A percentile compares a stretch with the other conserved stretches of the same genome.
phyloP scores from a whole-genome alignment of 2,797 vertebrate genomes.

The Forpus xanthops region DNA sequence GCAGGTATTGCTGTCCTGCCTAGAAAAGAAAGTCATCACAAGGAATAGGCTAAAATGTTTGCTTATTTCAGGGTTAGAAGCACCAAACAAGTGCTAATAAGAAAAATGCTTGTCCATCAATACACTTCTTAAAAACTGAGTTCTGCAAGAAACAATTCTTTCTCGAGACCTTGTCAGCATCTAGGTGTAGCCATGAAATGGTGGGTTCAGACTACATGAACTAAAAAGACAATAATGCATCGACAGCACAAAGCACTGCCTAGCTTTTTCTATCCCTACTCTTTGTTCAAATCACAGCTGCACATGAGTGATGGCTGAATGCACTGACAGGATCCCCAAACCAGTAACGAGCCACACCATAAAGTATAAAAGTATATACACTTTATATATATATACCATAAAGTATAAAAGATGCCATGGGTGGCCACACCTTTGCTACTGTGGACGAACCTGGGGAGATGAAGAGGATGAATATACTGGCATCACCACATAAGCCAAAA shows the following conservation, averaged over 20 bases:
- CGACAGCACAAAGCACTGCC: rapidly evolving
- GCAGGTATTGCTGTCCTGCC: not conserved
- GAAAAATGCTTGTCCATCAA: not conserved
- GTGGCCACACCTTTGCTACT: not conserved
- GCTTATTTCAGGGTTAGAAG: not conserved
- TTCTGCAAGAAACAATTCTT: not conserved
- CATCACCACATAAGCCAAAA: not conserved
- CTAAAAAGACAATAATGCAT: not conserved
- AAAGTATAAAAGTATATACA: not conserved
- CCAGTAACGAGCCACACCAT: not conserved
- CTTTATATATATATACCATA: rapidly evolving
- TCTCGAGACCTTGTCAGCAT: not conserved
- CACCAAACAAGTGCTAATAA: not conserved
- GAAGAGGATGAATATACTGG: not conserved
- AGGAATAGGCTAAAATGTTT: not conserved
- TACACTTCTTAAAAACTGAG: not conserved
- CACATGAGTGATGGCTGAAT: not conserved
- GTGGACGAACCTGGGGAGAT: not conserved
- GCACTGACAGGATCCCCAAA: not conserved
- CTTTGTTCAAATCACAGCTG: not conserved
- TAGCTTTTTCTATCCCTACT: not conserved
- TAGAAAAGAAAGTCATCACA: not conserved
- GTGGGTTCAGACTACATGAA: rapidly evolving
- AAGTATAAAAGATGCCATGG: not conserved
- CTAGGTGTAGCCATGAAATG: not conserved